These are phyloP conservation scores for Troides helena DNA, from an alignment of 2,888 invertebrate species.

Conservation along the genomic window DNA sequence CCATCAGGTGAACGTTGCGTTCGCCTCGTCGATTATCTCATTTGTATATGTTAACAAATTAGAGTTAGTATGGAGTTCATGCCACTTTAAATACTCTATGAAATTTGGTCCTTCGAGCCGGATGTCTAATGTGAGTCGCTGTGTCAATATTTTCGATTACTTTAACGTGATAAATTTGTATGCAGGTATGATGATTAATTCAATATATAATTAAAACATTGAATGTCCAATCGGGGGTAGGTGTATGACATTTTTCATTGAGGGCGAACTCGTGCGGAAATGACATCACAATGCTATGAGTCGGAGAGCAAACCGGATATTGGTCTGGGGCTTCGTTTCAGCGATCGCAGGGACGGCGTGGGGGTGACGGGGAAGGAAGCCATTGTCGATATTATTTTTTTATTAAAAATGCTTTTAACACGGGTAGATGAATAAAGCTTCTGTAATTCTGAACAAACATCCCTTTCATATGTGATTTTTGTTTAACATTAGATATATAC, in stretches of 20 bases:
- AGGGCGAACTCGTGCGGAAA: neutral
- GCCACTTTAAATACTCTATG: too few relatives aligned
- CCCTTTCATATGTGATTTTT: too few relatives aligned
- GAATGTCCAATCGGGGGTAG: neutral
- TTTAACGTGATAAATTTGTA: too few relatives aligned
- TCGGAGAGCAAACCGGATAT: conserved; percentile 8
- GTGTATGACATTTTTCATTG: neutral
- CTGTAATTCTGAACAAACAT: too few relatives aligned
- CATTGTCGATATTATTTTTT: neutral
- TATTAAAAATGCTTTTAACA: neutral
- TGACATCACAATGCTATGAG: neutral
- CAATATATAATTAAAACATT: neutral
- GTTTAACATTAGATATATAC: too few relatives aligned
- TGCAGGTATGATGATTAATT: neutral
- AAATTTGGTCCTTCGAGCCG: neutral
- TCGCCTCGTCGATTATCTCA: too few relatives aligned
- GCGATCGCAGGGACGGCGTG: neutral
- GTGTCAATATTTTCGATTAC: too few relatives aligned
- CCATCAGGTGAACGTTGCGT: too few relatives aligned
- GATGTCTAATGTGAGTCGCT: neutral
- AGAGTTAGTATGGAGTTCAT: too few relatives aligned
- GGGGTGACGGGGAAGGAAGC: neutral
- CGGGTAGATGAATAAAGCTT: too few relatives aligned
- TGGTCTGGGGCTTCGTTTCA: conserved; percentile 4
- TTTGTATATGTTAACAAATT: too few relatives aligned